Base-by-base conservation (phyloP, 2,888 invertebrate genomes). In the Agonopterix subpropinquella region DNA sequence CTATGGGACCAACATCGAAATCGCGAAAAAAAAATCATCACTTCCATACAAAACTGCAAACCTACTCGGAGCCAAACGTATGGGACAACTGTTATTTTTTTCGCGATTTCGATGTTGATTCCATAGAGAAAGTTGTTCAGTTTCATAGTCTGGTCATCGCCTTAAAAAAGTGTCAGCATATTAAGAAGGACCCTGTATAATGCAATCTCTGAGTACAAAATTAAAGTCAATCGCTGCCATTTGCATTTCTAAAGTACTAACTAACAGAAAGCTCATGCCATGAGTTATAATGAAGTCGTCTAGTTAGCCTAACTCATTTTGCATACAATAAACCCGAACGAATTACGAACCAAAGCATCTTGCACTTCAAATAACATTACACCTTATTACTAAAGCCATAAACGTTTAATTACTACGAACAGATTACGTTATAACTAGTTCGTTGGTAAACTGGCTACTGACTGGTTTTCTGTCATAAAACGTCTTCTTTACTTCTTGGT, bases 301-400 rank as follows among this genome's bases (percentile, higher is more conserved):
- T 67, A 56, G 59, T 67, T 70, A 66, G 48, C 47, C 48, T 48
- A 52, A 54, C 59, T 67, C 57, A 39, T 62, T 74, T 75, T 71
- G 66, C 72, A 71, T 73, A 73, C 70, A 73, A 75, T 73, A 70
- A 70, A 67, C 66, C 62, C 62, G 61, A 67, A 68, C 61, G 59
- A 66, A 67, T 65, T 65, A 65, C 61, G 58, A 54, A 53, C 47
- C 52, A 45, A 51, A 53, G 55, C 58, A 53, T 28, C 28, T 28
- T 36, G 28, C n/a, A 15, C 7, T 13, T 44, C 36, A 36, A 8
- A 8, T 8, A 11, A 44, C 44, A 8, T 36, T 11, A 18, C 36
- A 44, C 44, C 44, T 36, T 44, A 15, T 35, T 36, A 36, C n/a
- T 8, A 36, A 36, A n/a, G 11, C 8, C 8, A 9, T 36, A 18